Conservation (phyloP, 2,888 invertebrate species). For the Fragum fragum region DNA sequence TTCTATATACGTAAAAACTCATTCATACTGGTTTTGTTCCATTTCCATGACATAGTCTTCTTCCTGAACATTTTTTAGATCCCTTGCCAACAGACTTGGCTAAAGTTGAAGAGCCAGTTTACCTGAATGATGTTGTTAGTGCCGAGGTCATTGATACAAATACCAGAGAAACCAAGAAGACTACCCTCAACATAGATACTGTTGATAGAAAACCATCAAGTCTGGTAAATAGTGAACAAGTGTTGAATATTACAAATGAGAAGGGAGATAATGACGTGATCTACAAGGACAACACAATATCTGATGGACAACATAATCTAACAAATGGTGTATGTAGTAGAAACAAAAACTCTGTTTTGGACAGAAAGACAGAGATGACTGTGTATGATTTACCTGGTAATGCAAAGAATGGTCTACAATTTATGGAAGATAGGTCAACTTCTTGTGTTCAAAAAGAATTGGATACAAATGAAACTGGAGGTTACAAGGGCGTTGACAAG, state of each 20-base stretch:
- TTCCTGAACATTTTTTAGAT: constrained; percentile 70
- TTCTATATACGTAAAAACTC: too few relatives aligned
- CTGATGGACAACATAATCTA: background rate
- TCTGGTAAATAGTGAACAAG: background rate
- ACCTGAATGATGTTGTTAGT: constrained; percentile 79
- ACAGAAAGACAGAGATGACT: background rate
- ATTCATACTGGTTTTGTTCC: too few relatives aligned
- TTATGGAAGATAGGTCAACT: background rate
- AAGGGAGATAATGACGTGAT: background rate
- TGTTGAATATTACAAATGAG: constrained; percentile 6
- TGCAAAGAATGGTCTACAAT: background rate
- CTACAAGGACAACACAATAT: background rate
- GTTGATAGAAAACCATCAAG: background rate
- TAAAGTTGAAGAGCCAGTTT: constrained; percentile 68
- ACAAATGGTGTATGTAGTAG: background rate
- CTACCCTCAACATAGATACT: background rate
- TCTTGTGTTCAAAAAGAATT: background rate
- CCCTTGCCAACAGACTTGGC: constrained; percentile 82
- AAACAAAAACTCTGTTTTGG: background rate
- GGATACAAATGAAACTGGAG: background rate
- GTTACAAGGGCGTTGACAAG: background rate
- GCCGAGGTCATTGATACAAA: constrained; percentile 77
- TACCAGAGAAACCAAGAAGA: background rate
- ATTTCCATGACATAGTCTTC: too few relatives aligned
- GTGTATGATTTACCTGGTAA: background rate